Evolutionary conservation across 2,888 invertebrate genomes (phyloP).

Genomic region (Eudasyphora cyanicolor): DNA sequence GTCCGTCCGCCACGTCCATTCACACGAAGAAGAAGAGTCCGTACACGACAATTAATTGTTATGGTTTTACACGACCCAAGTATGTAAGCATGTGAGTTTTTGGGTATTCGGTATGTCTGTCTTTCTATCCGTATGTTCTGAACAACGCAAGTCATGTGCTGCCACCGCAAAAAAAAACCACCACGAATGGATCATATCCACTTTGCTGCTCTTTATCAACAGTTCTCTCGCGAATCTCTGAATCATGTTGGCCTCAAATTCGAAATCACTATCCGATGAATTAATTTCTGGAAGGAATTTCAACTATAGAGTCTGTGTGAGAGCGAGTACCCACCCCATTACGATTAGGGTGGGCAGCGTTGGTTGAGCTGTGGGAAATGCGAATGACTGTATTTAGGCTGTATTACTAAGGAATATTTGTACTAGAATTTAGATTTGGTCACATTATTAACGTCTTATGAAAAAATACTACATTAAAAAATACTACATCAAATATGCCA

Average conservation of each 20-base stretch:
- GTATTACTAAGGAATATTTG: too few species aligned
- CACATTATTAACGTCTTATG: too few species aligned
- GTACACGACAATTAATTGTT: constrained; percentile 14
- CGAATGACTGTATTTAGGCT: too few species aligned
- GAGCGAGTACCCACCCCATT: too few species aligned
- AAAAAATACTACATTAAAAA: too few species aligned
- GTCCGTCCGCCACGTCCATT: constrained; percentile 33
- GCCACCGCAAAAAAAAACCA: neutral
- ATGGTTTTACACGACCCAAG: constrained; percentile 15
- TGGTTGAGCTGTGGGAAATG: too few species aligned
- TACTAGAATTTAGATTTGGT: too few species aligned
- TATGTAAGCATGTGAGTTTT: neutral
- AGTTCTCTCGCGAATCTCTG: neutral
- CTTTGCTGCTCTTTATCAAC: neutral
- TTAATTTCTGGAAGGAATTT: constrained; percentile 4
- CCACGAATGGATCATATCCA: neutral
- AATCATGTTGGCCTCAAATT: constrained; percentile 45
- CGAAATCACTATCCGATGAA: constrained; percentile 29
- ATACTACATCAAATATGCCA: too few species aligned
- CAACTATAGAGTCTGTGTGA: too few species aligned
- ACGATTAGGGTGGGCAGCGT: too few species aligned
- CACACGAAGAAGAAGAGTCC: constrained; percentile 1
- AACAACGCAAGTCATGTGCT: neutral
- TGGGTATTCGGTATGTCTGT: neutral
- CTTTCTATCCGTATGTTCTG: neutral